Percentiles rank a stretch among this genome's conserved stretches.
Conservation (phyloP, 2,113 vertebrate genomes). For the Cryptomyrus ogoouensis region DNA sequence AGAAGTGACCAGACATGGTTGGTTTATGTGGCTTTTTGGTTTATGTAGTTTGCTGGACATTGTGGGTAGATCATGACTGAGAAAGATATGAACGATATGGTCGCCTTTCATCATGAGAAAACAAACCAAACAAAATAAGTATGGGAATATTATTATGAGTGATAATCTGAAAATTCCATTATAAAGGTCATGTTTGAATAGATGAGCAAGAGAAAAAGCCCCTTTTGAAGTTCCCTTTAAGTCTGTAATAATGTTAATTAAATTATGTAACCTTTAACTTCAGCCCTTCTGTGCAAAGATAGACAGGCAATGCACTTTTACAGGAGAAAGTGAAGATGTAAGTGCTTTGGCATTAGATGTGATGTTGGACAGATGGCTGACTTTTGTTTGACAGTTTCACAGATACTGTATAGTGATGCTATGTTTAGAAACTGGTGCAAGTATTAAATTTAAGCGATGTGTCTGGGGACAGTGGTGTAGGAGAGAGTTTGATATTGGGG, state of each 20-base stretch:
- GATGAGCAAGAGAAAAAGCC: background rate
- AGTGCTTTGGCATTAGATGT: background rate
- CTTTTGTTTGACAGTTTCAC: background rate
- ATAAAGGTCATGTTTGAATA: background rate
- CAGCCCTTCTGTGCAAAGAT: background rate
- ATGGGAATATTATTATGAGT: background rate
- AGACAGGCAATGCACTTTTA: background rate
- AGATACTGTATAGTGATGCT: too few relatives aligned
- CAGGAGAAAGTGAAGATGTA: background rate
- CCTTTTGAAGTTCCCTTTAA: conserved; percentile 9
- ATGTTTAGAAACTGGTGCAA: background rate
- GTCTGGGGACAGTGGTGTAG: background rate
- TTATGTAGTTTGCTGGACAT: background rate
- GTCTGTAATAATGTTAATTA: background rate
- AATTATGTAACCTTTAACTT: background rate
- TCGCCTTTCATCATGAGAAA: background rate
- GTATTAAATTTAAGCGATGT: background rate
- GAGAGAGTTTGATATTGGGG: background rate
- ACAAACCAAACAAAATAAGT: background rate
- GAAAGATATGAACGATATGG: background rate
- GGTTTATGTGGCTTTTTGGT: background rate
- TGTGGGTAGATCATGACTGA: background rate
- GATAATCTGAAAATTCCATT: background rate
- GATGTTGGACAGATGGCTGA: background rate
- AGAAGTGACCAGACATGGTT: background rate